Base-by-base conservation (phyloP, 2,888 invertebrate species). In the Agonopterix heracliana region DNA sequence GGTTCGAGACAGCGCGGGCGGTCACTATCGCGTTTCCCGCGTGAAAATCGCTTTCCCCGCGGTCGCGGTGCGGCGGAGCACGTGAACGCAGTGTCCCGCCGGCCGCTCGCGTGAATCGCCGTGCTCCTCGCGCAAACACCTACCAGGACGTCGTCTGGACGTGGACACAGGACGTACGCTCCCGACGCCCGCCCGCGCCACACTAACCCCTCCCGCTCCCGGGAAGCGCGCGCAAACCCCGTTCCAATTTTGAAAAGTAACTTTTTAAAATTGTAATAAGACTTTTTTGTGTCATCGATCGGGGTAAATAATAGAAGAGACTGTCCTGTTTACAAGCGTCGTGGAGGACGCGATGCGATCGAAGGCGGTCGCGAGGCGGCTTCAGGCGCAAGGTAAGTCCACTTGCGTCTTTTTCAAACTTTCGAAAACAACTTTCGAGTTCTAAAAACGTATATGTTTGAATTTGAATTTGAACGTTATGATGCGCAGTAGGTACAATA, bases 341-440 rank as follows among this genome's bases (percentile, higher is more conserved):
- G 68, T 69, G 66, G 75, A 72, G 74, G 75, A 71, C 70, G 72
- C 90, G 84, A 93, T 93, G 93, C 91, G 93, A 89, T 92, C 91
- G 63, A 93, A 93, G 81, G 92, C 93, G 70, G 91, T 93, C 64
- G 93, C 93, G 66, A 90, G 93, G 81, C 91, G 91, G 79, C 89
- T 92, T 61, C 90, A 92, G 73, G 90, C 92, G 78, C 92, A 91
- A 90, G 92, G 93, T 93, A 80, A 90, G 91, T 74, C 41, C 41
- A 40, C 36, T 49, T 55, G 4, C 13, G 26, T 35, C 34, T 41
- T 45, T 45, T 36, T 36, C 14, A 46, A 48, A 11, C 41, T 17
- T 35, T 3, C 10, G 35, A 48, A 46, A 36, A 11, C 17, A 40
- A 10, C 40, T 46, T 9, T 40, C 8, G 13, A 13, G 9, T 17